Conservation (phyloP, 2,888 invertebrate genomes). For the Plutella xylostella region DNA sequence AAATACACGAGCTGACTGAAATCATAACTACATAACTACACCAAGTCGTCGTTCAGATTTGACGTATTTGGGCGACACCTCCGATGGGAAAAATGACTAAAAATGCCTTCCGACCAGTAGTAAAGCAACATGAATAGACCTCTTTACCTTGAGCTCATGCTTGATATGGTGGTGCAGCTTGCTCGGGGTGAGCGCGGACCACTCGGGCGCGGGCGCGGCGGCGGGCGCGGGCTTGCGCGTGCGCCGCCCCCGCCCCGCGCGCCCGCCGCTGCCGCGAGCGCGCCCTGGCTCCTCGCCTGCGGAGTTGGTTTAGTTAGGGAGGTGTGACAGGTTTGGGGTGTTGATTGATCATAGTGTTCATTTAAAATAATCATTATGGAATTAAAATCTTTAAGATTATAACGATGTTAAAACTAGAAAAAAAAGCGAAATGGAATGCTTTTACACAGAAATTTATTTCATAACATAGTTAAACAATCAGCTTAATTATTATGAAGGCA, state of each 20-base stretch:
- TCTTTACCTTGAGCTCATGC: conserved; percentile 76
- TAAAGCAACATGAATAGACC: not conserved
- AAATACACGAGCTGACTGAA: too few relatives aligned
- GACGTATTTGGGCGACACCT: not conserved
- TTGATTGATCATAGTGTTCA: too few relatives aligned
- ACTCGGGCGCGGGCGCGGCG: conserved; percentile 70
- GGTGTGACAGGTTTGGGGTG: too few relatives aligned
- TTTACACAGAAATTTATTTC: too few relatives aligned
- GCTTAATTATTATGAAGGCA: too few relatives aligned
- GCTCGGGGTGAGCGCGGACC: conserved; percentile 89
- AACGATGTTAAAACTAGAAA: too few relatives aligned
- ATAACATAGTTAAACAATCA: too few relatives aligned
- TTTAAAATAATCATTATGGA: too few relatives aligned
- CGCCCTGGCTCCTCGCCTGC: conserved; percentile 21
- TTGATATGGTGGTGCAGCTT: conserved; percentile 90
- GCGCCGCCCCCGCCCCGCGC: conserved; percentile 68
- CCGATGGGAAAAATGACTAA: not conserved
- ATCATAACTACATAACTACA: too few relatives aligned
- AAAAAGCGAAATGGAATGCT: too few relatives aligned
- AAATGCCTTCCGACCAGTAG: not conserved
- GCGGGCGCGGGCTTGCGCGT: conserved; percentile 53
- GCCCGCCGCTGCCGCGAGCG: conserved; percentile 17
- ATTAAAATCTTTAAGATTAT: too few relatives aligned
- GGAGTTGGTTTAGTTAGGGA: too few relatives aligned
- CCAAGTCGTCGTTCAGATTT: not conserved